A percentile compares a stretch with the other conserved stretches of the same genome.
phyloP scores from a whole-genome alignment of 2,113 vertebrate species.

The Phocoena phocoena region DNA sequence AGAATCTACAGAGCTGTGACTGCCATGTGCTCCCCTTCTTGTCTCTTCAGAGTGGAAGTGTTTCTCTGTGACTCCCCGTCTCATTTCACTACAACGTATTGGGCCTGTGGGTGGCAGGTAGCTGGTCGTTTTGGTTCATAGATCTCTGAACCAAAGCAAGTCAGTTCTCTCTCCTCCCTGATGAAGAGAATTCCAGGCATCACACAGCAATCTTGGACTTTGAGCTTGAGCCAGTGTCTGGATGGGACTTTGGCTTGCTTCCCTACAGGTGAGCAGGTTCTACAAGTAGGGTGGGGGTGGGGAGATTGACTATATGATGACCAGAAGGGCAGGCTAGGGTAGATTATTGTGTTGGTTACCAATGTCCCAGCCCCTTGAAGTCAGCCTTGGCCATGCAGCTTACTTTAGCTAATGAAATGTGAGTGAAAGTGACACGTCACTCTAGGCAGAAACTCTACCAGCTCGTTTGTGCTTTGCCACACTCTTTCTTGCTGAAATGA shows the following conservation, averaged over 20 bases:
- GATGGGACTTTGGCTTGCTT: neutral
- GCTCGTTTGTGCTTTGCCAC: neutral
- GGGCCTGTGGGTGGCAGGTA: neutral
- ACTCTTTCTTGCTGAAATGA: neutral
- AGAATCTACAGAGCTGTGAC: neutral
- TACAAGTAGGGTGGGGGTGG: neutral
- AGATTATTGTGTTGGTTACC: neutral
- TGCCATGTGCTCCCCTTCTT: rapidly evolving
- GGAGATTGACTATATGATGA: too few relatives aligned
- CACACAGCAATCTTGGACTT: neutral
- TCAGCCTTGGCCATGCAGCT: neutral
- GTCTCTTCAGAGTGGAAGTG: neutral
- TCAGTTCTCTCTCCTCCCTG: neutral
- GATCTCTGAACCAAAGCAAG: neutral
- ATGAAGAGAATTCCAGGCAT: neutral
- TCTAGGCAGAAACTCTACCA: neutral
- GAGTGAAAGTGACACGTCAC: neutral
- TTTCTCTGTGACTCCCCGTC: neutral
- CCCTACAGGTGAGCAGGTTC: neutral
- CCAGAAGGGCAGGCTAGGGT: neutral
- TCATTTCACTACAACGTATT: neutral
- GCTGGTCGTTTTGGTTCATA: neutral
- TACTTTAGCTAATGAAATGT: neutral
- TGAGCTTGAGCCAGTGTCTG: neutral
- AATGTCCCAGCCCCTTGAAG: neutral